Percentiles rank a stretch among this genome's conserved stretches.
phyloP scores from a whole-genome alignment of 35 echinoderm and acorn worm genomes.

The Lytechinus variegatus region DNA sequence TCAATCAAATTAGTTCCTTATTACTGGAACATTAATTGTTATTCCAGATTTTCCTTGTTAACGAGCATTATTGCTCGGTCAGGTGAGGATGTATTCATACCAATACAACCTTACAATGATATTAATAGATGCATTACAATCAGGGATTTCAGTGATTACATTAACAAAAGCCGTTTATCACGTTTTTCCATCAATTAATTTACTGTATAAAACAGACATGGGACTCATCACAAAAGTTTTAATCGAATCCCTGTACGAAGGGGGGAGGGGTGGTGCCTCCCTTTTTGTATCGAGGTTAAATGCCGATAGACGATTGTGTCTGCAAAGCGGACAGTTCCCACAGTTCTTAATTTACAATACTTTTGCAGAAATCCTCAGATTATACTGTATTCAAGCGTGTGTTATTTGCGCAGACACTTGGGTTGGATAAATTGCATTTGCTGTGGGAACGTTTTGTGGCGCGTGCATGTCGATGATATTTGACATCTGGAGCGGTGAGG shows the following conservation, averaged over 20 bases:
- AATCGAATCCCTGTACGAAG: not conserved
- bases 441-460: constrained; percentile 5
- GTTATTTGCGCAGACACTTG: not conserved
- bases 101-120: too few relatives aligned
- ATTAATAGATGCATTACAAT: not conserved
- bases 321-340: not conserved
- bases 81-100: not conserved
- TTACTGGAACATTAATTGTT: not conserved
- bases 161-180: constrained; percentile 14
- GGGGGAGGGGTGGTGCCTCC: not conserved
- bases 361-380: not conserved
- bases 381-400: not conserved
- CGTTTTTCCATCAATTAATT: not conserved
- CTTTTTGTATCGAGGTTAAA: not conserved
- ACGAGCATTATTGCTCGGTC: not conserved
- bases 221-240: not conserved
- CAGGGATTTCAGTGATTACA: not conserved
- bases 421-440: not conserved
- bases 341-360: not conserved
- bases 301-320: not conserved
- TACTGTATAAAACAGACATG: not conserved
- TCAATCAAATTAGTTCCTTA: not conserved
- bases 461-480: not conserved
- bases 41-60: not conserved
- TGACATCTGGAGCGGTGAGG: not conserved